Conservation (phyloP, 2,888 invertebrate species). For the Lordiphosa andalusiaca region DNA sequence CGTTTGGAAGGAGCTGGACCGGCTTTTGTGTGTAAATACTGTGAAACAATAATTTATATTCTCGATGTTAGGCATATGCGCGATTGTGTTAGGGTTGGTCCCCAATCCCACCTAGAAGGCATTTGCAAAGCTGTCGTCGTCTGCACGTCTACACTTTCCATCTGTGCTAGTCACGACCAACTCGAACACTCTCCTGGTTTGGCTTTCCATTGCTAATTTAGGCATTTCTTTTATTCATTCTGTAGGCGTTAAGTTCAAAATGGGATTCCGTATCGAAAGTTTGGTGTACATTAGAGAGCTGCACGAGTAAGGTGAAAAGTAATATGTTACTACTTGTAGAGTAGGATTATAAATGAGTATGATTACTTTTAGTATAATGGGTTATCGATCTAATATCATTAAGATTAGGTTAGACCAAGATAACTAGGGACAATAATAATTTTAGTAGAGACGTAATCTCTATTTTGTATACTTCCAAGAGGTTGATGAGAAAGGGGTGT, state of each 20-base stretch:
- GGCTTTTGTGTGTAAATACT: conserved; percentile 43
- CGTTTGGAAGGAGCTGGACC: conserved; percentile 20
- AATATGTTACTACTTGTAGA: too few species aligned
- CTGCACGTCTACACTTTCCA: conserved; percentile 32
- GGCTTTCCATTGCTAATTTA: neutral
- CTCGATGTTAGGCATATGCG: too few species aligned
- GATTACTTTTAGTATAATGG: too few species aligned
- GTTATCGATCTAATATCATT: too few species aligned
- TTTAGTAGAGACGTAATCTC: too few species aligned
- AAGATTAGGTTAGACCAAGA: too few species aligned
- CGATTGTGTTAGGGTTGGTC: neutral
- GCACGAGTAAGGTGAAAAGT: too few species aligned
- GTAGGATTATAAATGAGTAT: too few species aligned
- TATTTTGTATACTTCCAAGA: too few species aligned
- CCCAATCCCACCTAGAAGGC: conserved; percentile 52
- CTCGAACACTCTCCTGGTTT: conserved; percentile 2
- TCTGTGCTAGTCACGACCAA: conserved; percentile 56
- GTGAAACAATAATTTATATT: conserved; percentile 10
- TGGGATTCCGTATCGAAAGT: conserved; percentile 20
- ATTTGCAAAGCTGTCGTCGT: conserved; percentile 36
- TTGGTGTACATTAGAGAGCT: neutral
- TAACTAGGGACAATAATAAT: too few species aligned
- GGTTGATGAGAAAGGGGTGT: too few species aligned
- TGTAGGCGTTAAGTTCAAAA: neutral
- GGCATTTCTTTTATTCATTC: neutral